These are phyloP conservation scores for Apteryx mantelli DNA, from an alignment of 2,113 vertebrate species.

Conservation along the genomic window DNA sequence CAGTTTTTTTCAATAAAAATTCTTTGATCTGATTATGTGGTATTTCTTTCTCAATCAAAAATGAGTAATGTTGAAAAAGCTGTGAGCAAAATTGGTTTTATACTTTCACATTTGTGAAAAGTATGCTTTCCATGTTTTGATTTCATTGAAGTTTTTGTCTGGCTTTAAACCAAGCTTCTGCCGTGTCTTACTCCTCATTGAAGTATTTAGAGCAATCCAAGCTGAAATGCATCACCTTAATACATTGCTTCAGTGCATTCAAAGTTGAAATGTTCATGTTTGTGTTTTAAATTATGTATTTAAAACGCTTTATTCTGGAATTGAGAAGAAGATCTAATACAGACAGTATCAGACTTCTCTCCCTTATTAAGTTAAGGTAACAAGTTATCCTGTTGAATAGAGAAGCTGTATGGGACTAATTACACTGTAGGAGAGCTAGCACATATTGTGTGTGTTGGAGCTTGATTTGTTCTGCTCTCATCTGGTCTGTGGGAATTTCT, in stretches of 20 bases:
- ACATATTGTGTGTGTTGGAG: background rate
- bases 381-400: background rate
- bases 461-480: slow-evolving; percentile 16
- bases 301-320: background rate
- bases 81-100: background rate
- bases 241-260: background rate
- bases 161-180: background rate
- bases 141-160: background rate
- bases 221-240: background rate
- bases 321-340: background rate
- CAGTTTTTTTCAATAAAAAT: background rate
- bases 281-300: background rate
- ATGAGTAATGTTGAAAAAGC: background rate
- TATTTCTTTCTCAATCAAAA: background rate
- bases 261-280: background rate
- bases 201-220: background rate
- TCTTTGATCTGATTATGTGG: background rate
- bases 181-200: background rate
- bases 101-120: background rate
- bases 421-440: background rate
- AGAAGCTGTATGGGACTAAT: slow-evolving; percentile 6
- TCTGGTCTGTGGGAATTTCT: slow-evolving; percentile 27
- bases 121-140: background rate
- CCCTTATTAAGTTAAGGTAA: background rate
- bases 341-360: background rate